Percentiles rank a stretch among this genome's conserved stretches.
phyloP scores from a whole-genome alignment of 2,888 invertebrate genomes.

The Andricus curvator region DNA sequence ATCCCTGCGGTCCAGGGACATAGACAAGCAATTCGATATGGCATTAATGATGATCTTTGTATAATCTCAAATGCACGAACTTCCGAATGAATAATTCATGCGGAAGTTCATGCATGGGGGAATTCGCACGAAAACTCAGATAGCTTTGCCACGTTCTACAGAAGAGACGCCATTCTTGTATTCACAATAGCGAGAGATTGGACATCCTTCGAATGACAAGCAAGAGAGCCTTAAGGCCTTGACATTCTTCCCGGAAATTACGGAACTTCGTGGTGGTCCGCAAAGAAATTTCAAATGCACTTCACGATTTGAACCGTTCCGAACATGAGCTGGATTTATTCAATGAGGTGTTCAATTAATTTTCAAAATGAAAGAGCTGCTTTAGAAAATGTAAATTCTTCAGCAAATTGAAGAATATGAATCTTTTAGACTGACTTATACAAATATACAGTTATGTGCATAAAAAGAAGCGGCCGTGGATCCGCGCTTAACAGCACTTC shows the following conservation, averaged over 20 bases:
- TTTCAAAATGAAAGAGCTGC: background rate
- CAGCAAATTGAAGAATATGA: background rate
- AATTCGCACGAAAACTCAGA: slow-evolving; percentile 50
- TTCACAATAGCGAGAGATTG: slow-evolving; percentile 19
- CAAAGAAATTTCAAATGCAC: background rate
- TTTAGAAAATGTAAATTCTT: background rate
- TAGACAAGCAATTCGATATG: slow-evolving; percentile 1
- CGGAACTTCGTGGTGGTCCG: slow-evolving; percentile 26
- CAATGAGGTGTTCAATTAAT: background rate
- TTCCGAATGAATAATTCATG: slow-evolving; percentile 56
- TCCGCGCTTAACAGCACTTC: slow-evolving; percentile 64
- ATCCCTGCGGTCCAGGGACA: background rate
- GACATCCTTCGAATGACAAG: slow-evolving; percentile 29
- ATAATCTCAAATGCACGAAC: slow-evolving; percentile 50
- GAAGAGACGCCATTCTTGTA: slow-evolving; percentile 3
- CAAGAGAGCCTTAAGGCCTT: slow-evolving; percentile 9
- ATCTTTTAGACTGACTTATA: background rate
- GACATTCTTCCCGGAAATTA: slow-evolving; percentile 16
- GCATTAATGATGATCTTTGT: slow-evolving; percentile 47
- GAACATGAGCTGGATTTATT: background rate
- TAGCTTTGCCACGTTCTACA: slow-evolving; percentile 10
- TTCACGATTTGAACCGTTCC: background rate
- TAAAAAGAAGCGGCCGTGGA: slow-evolving; percentile 61
- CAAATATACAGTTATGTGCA: slow-evolving; percentile 59
- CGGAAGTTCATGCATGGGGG: slow-evolving; percentile 52